Evolutionary conservation across 2,888 invertebrate genomes (phyloP).

Genomic region (Rutpela maculata): DNA sequence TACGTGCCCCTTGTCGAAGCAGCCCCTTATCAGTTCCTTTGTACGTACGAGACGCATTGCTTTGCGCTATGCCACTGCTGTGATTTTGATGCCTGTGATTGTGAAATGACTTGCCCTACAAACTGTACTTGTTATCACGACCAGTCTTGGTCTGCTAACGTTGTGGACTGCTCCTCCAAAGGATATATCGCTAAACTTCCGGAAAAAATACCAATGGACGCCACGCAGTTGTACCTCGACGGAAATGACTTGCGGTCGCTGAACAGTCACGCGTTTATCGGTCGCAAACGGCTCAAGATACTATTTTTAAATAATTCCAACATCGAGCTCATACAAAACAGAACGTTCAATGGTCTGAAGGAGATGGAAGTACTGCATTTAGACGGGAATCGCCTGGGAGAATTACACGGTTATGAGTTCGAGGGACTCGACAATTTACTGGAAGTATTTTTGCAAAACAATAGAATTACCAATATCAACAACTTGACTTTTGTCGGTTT

Average conservation of each 20-base stretch:
- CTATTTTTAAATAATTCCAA: conserved; percentile 87
- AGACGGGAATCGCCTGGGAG: conserved; percentile 83
- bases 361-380: conserved; percentile 85
- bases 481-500: conserved; percentile 84
- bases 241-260: conserved; percentile 87
- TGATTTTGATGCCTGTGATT: conserved; percentile 94
- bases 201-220: conserved; percentile 92
- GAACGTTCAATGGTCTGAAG: conserved; percentile 89
- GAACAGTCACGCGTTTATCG: conserved; percentile 90
- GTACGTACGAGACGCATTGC: conserved; percentile 90
- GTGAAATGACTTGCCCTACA: conserved; percentile 92
- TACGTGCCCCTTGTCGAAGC: conserved; percentile 87
- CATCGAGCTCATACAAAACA: conserved; percentile 86
- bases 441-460: conserved; percentile 85
- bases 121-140: conserved; percentile 94
- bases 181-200: conserved; percentile 84
- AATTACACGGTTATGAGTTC: conserved; percentile 87
- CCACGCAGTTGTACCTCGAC: conserved; percentile 90
- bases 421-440: conserved; percentile 84
- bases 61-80: conserved; percentile 93
- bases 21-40: conserved; percentile 88
- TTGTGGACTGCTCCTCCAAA: conserved; percentile 86
- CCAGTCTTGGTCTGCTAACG: conserved; percentile 90
- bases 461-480: conserved; percentile 82
- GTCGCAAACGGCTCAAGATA: conserved; percentile 85